Base-by-base conservation (phyloP, 1,140 invertebrate genomes). In the fruit fly (Drosophila melanogaster) region DNA sequence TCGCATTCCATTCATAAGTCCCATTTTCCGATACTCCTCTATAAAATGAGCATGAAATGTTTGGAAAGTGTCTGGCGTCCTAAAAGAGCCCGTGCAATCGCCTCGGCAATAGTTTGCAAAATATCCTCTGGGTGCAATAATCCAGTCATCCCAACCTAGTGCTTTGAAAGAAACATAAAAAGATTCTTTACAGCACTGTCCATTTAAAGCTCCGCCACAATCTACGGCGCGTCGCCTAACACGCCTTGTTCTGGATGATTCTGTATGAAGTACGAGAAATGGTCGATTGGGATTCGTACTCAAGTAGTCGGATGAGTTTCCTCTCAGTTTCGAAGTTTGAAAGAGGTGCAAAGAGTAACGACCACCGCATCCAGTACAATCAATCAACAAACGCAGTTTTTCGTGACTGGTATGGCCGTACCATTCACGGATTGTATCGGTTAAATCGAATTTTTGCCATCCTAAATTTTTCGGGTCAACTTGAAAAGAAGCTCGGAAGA, bases 91-190 rank as follows among this genome's bases (percentile, higher is more conserved):
- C 14, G 93, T 92, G 92, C 97, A 98, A 80, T 97, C 96, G 47
- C 97, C 97, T 79, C 96, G 95, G 92, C 98, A 98, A 93, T 98
- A 98, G 93, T 98, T 98, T n/a, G 97, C 97, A 92, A 97, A 96
- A 93, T 98, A 98, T 92, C 95, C 95, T 86, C 95, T 94, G 5
- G 97, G 97, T 38, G 97, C 97, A 69, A 98, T 98, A 84, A 99
- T 97, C 97, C 97, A 98, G 93, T 98, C 97, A 91, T 98, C 97
- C 97, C 97, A 98, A 58, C 97, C 97, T 14, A 98, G 94, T 58
- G 96, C 95, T 72, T 95, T 95, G 93, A 98, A 98, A 91, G 95
- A 97, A 44, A 98, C 97, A 93, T 97, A 97, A 92, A 98, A 97
- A 22, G 96, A 95, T 92, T 98, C 96, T 81, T 98, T 97, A 93